Evolutionary conservation across 2,888 invertebrate species (phyloP), one percentile per base, ranked within the genome.

Genomic region (Glaucopsyche alexis): DNA sequence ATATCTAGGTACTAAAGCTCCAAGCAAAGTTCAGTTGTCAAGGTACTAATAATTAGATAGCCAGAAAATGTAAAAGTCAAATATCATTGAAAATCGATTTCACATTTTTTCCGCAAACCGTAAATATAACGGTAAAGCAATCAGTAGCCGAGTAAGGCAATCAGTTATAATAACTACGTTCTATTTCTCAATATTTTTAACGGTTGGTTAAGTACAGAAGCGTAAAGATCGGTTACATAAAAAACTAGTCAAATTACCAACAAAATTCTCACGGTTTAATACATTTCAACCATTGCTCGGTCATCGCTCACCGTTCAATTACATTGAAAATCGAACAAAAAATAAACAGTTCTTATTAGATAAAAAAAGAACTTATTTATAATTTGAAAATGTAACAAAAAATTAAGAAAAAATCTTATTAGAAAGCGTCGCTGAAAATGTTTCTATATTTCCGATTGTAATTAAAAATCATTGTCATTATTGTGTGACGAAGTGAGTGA

Each of bases 391-490:
- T 49, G 29, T 49, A 69, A 69, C 65, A 71, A 71, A 66, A 66
- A 50, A 49, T 50, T 47, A 11, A 50, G 7, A 60, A 40, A 14
- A 72, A 70, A 55, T 70, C 72, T 73, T 74, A 73, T 73, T 64
- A 50, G 73, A 75, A 73, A 72, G 49, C 74, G 40, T 29, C 74
- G 55, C 73, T 72, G 74, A 71, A 71, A 70, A 73, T 73, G 50
- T 71, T 77, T 72, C 74, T 73, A 73, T 72, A 72, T 79, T 87
- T 87, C 85, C 85, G 82, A 80, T 85, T 80, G 82, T 89, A 91
- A 92, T 91, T 92, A 91, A 91, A 91, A 69, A 85, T 81, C 87
- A 87, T 88, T 90, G 90, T 91, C 90, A 89, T 91, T 91, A 90
- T 78, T 82, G 83, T 87, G 89, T 91, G 90, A 91, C 91, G 90